Base-by-base conservation (phyloP, 2,113 vertebrate species). In the Calyptommatus sinebrachiatus region DNA sequence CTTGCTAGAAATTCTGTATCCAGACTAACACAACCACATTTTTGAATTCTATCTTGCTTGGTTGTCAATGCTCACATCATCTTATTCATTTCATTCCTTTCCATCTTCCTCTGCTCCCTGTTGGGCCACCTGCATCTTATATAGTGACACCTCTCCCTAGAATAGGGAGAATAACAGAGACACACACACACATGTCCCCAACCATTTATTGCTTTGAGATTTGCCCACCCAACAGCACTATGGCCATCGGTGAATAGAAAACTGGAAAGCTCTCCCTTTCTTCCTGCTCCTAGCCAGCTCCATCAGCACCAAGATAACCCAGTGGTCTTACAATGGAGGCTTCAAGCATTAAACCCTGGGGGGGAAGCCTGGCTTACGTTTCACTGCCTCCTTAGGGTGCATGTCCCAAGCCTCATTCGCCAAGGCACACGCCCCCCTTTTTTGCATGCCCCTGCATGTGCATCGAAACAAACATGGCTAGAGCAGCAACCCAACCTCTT, bases 331-430 rank as follows among this genome's bases (percentile, higher is more conserved):
- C 20, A 41, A 29, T 16, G 67, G 71, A 83, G 3, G 35, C 78
- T 48, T 88, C 91, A 86, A 83, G 83, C 12, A 73, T 80, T 74
- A 83, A 84, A 70, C 5, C 35, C 69, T 68, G 76, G 62, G 48
- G 79, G 73, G 26, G 10, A 72, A 62, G 1, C 12, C 76, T 70
- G 0, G 81, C 85, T 88, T 69, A 0, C 73, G 7, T 69, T 14
- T 48, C 80, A 41, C 29, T 41, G 5, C 78, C 88, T 66, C 16
- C 0, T 45, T 48, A 28, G 78, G 73, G 73, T 84, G 87, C 88
- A 73, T 88, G 91, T 65, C 88, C 87, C 85, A 86, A 88, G 79
- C 72, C n/a, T 60, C 89, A 41, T 31, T 65, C 18, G n/a, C 66
- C 79, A 71, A 14, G 11, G 53, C 53, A 12, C 28, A 62, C 71